phyloP scores from a whole-genome alignment of 2,888 invertebrate species.

The Cryptocheilus praepositus region DNA sequence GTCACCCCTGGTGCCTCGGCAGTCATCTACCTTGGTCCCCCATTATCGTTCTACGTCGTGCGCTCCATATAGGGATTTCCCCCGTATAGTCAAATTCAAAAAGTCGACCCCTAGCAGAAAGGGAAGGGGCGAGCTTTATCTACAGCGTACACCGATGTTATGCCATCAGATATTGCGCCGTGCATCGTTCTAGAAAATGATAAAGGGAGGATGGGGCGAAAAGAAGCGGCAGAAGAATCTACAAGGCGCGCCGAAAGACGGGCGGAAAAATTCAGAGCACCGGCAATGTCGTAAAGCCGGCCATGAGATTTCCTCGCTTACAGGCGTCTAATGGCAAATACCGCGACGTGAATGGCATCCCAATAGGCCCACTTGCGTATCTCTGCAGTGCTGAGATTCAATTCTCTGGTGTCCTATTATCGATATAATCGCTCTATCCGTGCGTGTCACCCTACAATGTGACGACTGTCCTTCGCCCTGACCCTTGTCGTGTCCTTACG shows the following conservation, averaged over 20 bases:
- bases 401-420: slow-evolving; percentile 56
- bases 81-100: slow-evolving; percentile 4
- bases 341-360: neutral
- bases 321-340: neutral
- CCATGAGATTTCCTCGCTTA: neutral
- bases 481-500: slow-evolving; percentile 1
- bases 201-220: too few relatives aligned
- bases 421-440: slow-evolving; percentile 60
- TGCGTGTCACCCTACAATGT: slow-evolving; percentile 55
- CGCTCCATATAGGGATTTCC: slow-evolving; percentile 7
- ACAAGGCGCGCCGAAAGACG: neutral
- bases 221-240: neutral
- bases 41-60: slow-evolving; percentile 44
- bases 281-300: neutral
- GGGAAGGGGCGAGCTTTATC: slow-evolving; percentile 3
- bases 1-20: slow-evolving; percentile 57
- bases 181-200: too few relatives aligned
- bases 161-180: neutral
- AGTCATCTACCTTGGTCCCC: slow-evolving; percentile 51
- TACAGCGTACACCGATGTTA: neutral
- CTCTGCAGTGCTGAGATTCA: slow-evolving; percentile 31
- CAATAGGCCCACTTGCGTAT: too few relatives aligned
- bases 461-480: slow-evolving; percentile 13
- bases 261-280: neutral
- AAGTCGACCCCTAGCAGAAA: slow-evolving; percentile 1